Conservation (phyloP, 2,888 invertebrate genomes). For the Lasioglossum figueresi region DNA sequence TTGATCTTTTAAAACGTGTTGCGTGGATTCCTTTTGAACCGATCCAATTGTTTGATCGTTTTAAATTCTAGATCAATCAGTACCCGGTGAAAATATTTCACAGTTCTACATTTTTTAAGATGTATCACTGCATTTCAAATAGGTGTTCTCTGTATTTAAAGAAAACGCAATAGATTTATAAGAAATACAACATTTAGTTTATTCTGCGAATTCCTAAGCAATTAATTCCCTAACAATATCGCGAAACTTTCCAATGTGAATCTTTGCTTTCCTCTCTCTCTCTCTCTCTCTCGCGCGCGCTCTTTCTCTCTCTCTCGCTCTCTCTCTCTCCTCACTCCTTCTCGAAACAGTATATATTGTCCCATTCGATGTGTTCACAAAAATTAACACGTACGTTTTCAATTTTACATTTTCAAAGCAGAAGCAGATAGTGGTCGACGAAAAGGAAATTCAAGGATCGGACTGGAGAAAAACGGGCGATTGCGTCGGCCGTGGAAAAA, state of each 20-base stretch:
- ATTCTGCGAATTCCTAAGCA: constrained; percentile 82
- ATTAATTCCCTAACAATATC: constrained; percentile 82
- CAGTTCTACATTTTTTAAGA: constrained; percentile 22
- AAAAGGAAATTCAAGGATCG: constrained; percentile 43
- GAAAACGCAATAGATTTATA: constrained; percentile 68
- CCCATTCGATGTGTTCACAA: constrained; percentile 71
- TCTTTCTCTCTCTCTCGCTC: background rate
- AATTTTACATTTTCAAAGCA: constrained; percentile 72
- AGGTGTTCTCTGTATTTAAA: constrained; percentile 47
- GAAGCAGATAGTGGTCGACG: constrained; percentile 23
- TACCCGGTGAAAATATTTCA: background rate
- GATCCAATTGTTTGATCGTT: background rate
- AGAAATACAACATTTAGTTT: constrained; percentile 83
- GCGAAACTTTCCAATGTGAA: constrained; percentile 74
- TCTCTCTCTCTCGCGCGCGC: background rate
- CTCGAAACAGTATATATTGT: constrained; percentile 55
- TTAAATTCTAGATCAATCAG: background rate
- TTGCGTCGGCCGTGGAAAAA: constrained; percentile 34
- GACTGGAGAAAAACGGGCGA: constrained; percentile 31
- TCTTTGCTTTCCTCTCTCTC: constrained; percentile 51
- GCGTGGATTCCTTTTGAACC: background rate
- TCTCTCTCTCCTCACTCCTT: background rate
- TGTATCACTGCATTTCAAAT: background rate
- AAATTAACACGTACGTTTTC: constrained; percentile 76
- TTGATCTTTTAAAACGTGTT: background rate